Evolutionary conservation across 2,113 vertebrate species (phyloP), one percentile per base, ranked within the genome.

Genomic region (Nestor notabilis): DNA sequence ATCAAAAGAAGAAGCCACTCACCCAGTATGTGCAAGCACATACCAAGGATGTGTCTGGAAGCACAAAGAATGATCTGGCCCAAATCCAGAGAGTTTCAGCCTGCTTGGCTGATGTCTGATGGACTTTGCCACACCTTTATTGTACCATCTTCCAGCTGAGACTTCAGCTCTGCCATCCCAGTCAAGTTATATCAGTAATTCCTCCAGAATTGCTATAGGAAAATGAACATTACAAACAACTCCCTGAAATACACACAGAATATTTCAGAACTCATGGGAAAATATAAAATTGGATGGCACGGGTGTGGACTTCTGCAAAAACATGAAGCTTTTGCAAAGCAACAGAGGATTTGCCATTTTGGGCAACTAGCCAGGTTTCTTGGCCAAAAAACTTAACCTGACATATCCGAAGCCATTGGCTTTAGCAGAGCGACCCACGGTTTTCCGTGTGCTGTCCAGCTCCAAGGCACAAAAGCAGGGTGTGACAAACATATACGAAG

Each of bases 401-500:
- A 21, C 0, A 0, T 33, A 33, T 11, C 12, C 1, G 0, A 89
- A 76, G 29, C 17, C 35, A 18, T 18, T 37, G 5, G 11, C 29
- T 96, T 77, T 47, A 77, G 39, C 25, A 79, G 27, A 87, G 24
- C 29, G 41, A 4, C 15, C 43, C 23, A 4, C 13, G 11, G 41
- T 23, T 87, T 91, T 89, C 43, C 33, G 44, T 1, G 2, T 17
- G 25, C 16, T 79, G 23, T 50, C 70, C 4, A 5, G 33, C 20
- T 75, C 50, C 35, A 28, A 58, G 14, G 39, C 68, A 33, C 0
- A 3, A 86, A 55, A 41, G 23, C 20, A 41, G 43, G 47, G 29
- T 46, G 11, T 46, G 60, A 68, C 15, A 56, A 68, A 69, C 23
- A 39, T 3, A 25, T 43, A 58, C 41, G n/a, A 33, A 39, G 17